Conservation (phyloP, 1,140 invertebrate species). For the Hetaerina americana region DNA sequence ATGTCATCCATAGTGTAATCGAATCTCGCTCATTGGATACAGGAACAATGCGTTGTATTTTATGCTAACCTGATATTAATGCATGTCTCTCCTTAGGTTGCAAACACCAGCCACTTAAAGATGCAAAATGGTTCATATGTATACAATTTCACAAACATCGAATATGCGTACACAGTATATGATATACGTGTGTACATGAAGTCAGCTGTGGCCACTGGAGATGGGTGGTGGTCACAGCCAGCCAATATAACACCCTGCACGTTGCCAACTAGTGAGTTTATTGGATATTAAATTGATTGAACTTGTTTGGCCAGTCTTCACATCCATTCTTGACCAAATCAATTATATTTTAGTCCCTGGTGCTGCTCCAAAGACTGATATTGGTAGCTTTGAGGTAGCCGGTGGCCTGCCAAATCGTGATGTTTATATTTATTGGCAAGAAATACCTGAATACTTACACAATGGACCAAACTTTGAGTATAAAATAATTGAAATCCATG, state of each 20-base stretch:
- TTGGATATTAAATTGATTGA: background rate
- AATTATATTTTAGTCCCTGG: constrained; percentile 32
- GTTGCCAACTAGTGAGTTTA: constrained; percentile 35
- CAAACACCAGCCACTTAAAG: constrained; percentile 22
- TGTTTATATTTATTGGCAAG: constrained; percentile 55
- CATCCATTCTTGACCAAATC: background rate
- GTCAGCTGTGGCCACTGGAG: constrained; percentile 33
- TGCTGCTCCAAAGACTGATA: constrained; percentile 41
- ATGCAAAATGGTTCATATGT: constrained; percentile 24
- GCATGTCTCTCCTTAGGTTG: constrained; percentile 3
- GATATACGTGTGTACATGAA: constrained; percentile 50
- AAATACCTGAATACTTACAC: constrained; percentile 42
- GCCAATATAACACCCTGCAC: constrained; percentile 41
- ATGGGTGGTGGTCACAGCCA: constrained; percentile 48
- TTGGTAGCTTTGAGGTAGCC: constrained; percentile 48
- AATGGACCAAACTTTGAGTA: constrained; percentile 40
- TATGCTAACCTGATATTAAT: no score
- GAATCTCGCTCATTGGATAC: no score
- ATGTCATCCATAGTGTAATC: constrained; percentile 5
- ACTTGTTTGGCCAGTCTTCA: background rate
- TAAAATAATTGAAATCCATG: constrained; percentile 25
- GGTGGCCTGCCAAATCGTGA: constrained; percentile 31
- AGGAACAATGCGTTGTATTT: background rate
- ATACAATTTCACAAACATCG: constrained; percentile 40
- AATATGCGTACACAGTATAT: constrained; percentile 50